A percentile compares a stretch with the other conserved stretches of the same genome.
Conservation (phyloP, 2,888 invertebrate genomes). For the Netelia fuscicornis region DNA sequence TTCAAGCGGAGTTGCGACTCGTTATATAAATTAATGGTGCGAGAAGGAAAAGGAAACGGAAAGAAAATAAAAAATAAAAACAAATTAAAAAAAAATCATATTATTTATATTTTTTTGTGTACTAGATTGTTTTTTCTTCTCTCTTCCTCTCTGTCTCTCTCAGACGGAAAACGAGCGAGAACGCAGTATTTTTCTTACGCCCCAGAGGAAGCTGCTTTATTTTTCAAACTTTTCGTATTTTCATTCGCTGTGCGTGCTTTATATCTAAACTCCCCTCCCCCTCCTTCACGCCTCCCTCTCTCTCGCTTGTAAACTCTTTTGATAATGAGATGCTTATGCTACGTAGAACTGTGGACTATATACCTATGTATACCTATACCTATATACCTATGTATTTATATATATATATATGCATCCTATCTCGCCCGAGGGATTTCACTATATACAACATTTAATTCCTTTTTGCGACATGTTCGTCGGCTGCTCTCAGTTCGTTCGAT, state of each 20-base stretch:
- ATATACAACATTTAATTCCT: constrained; percentile 58
- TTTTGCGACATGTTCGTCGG: constrained; percentile 52
- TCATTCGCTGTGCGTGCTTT: constrained; percentile 4
- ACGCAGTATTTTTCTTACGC: constrained; percentile 8
- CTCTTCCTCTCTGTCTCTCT: no score
- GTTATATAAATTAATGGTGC: constrained; percentile 5
- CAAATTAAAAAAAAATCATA: not conserved
- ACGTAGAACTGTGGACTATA: constrained; percentile 7
- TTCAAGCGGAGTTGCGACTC: not conserved
- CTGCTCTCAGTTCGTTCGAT: constrained; percentile 5
- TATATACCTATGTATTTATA: not conserved
- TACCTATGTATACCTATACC: constrained; percentile 24
- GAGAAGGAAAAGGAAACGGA: not conserved
- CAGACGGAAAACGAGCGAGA: not conserved
- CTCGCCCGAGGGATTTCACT: constrained; percentile 25
- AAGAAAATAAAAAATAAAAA: not conserved
- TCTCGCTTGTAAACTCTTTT: constrained; percentile 27
- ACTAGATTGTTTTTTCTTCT: no score
- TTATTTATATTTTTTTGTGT: no score
- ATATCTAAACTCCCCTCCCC: no score
- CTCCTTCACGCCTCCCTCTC: not conserved
- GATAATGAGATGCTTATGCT: constrained; percentile 50
- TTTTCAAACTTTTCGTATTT: constrained; percentile 12
- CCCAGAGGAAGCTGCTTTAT: not conserved
- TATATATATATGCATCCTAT: not conserved